Evolutionary conservation across 2,888 invertebrate genomes (phyloP).

Genomic region (Ceraclea dissimilis): DNA sequence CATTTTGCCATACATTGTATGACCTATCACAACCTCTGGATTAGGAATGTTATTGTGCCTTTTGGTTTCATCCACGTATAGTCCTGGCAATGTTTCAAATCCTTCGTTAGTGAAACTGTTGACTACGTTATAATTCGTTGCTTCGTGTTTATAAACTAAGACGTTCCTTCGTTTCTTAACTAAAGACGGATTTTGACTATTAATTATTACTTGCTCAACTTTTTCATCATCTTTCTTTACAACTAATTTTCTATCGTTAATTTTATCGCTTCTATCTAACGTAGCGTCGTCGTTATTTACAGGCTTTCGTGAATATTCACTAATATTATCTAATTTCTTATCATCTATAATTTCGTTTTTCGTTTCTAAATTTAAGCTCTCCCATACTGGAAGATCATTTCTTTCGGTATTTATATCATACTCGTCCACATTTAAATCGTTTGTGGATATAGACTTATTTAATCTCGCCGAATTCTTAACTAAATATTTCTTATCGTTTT

Average conservation of each 20-base stretch:
- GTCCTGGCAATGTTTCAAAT: conserved; percentile 12
- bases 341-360: conserved; percentile 23
- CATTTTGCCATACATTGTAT: conserved; percentile 15
- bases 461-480: not conserved
- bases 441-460: conserved; percentile 7
- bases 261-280: not conserved
- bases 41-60: not conserved
- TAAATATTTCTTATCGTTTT: conserved; percentile 4
- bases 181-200: conserved; percentile 14
- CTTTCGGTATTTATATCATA: conserved; percentile 15
- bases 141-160: conserved; percentile 9
- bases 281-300: conserved; percentile 8
- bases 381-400: conserved; percentile 22
- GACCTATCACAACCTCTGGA: conserved; percentile 15
- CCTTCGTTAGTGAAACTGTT: conserved; percentile 9
- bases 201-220: not conserved
- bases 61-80: conserved; percentile 15
- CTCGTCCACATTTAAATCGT: conserved; percentile 11
- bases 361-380: conserved; percentile 19
- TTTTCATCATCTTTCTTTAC: conserved; percentile 5
- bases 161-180: not conserved
- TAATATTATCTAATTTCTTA: conserved; percentile 22
- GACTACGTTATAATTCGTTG: conserved; percentile 14
- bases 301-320: conserved; percentile 5
- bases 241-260: conserved; percentile 14